Base-by-base conservation (phyloP, 2,113 vertebrate genomes). In the Cyprinus carpio region DNA sequence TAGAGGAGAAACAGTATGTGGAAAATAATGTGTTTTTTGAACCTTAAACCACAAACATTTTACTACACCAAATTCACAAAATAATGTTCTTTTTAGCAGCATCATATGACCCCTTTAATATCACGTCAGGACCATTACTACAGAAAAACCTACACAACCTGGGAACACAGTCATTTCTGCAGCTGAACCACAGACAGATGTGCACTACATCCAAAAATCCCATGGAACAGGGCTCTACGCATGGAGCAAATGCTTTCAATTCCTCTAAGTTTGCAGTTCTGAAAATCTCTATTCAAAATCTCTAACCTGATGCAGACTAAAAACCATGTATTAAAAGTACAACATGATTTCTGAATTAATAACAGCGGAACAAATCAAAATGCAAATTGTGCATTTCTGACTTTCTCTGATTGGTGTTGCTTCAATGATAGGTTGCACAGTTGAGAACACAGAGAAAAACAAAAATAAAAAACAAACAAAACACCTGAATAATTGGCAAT, bases 121-220 rank as follows among this genome's bases (percentile, higher is more conserved):
- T n/a, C 49, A 51, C 25, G 23, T 77, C 31, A 80, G n/a, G 1
- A 69, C 65, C 65, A 25, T 27, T 58, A 49, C 74, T 65, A n/a
- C n/a, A 58, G 56, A 64, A 23, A 82, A 76, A 54, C 4, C 31
- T 37, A 11, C 31, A 37, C 11, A 71, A 40, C 34, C 34, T 40
- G 20, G 67, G 18, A 72, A 40, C 34, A 69, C 31, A 37, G 18
- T 40, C 67, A 40, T 72, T 72, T 40, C 69, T 37, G 9, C 65
- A 37, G 16, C 34, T 31, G 16, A 12, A 37, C 4, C 12, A 2
- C 11, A 46, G 43, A 58, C 27, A 75, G 2, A 75, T 49, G 25
- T 25, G 16, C 74, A 76, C 74, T 76, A 54, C 69, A 40, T n/a
- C 34, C 69, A 40, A 40, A 40, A n/a, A 72, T 40, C 69, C 34